Percentiles rank a stretch among this genome's conserved stretches.
Evolutionary conservation across 2,888 invertebrate genomes (phyloP).

Genomic region (Eupithecia subfuscata): DNA sequence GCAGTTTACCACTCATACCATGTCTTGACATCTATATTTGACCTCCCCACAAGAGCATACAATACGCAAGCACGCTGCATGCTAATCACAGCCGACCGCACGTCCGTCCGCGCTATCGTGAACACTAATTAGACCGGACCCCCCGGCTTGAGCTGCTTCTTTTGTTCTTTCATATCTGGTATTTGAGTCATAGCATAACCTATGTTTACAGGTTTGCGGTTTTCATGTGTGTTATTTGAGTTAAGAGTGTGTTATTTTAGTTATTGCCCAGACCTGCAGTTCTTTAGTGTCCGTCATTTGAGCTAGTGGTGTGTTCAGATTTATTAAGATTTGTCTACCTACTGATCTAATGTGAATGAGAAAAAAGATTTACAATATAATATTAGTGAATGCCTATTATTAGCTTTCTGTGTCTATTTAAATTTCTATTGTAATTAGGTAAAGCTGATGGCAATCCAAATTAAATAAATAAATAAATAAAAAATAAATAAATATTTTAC

Average conservation of each 20-base stretch:
- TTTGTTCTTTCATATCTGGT: constrained; percentile 8
- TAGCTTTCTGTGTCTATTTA: too few species aligned
- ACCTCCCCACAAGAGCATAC: constrained; percentile 6
- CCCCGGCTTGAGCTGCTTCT: constrained; percentile 16
- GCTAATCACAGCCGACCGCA: constrained; percentile 21
- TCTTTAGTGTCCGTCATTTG: not conserved
- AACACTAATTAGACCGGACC: constrained; percentile 31
- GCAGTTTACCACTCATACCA: constrained; percentile 1
- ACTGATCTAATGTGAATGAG: not conserved
- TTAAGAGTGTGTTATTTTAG: not conserved
- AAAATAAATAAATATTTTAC: too few species aligned
- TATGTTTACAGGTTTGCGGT: not conserved
- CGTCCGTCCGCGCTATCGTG: constrained; percentile 35
- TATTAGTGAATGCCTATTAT: too few species aligned
- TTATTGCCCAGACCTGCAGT: not conserved
- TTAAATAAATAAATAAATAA: too few species aligned
- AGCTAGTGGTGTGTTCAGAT: not conserved
- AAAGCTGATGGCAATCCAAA: too few species aligned
- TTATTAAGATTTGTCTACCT: not conserved
- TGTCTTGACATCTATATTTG: constrained; percentile 11
- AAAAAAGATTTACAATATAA: too few species aligned
- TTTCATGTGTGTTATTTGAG: not conserved
- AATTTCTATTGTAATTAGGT: too few species aligned
- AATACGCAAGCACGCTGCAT: constrained; percentile 19
- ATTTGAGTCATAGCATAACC: not conserved